phyloP scores from a whole-genome alignment of 2,888 invertebrate genomes.

The Heliconius ethilla region DNA sequence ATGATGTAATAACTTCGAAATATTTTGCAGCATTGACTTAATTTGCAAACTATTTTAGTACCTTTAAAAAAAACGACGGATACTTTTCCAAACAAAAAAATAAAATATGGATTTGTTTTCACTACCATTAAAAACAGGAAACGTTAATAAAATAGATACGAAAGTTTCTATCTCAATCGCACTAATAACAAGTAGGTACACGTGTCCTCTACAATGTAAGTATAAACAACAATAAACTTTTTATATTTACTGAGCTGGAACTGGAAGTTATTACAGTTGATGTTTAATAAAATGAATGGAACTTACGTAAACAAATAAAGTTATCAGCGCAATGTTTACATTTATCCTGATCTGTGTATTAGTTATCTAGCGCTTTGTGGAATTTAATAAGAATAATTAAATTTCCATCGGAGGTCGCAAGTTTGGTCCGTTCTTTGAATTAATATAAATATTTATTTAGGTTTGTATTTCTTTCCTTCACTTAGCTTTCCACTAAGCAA shows the following conservation, averaged over 20 bases:
- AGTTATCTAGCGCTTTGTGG: conserved; percentile 25
- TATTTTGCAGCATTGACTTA: no score
- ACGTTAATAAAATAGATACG: background rate
- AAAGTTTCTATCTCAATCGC: background rate
- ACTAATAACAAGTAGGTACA: conserved; percentile 6
- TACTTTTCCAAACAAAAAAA: no score
- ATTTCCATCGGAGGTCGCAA: conserved; percentile 4
- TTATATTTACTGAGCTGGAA: conserved; percentile 15
- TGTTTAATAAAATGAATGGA: conserved; percentile 36
- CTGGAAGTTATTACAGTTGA: conserved; percentile 18
- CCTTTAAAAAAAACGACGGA: no score
- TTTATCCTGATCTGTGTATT: conserved; percentile 14
- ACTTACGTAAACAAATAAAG: conserved; percentile 37
- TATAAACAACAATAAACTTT: conserved; percentile 20
- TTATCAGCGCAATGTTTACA: conserved; percentile 32
- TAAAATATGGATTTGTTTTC: no score
- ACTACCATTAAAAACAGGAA: background rate
- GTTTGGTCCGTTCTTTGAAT: background rate
- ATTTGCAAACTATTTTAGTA: no score
- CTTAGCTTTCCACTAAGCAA: background rate
- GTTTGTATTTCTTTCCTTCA: background rate
- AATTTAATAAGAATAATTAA: conserved; percentile 15
- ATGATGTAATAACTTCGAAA: no score
- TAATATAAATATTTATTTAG: background rate
- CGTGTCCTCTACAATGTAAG: conserved; percentile 21